Evolutionary conservation across 2,113 vertebrate genomes (phyloP), one percentile per base, ranked within the genome.

Genomic region (Pelobates fuscus): DNA sequence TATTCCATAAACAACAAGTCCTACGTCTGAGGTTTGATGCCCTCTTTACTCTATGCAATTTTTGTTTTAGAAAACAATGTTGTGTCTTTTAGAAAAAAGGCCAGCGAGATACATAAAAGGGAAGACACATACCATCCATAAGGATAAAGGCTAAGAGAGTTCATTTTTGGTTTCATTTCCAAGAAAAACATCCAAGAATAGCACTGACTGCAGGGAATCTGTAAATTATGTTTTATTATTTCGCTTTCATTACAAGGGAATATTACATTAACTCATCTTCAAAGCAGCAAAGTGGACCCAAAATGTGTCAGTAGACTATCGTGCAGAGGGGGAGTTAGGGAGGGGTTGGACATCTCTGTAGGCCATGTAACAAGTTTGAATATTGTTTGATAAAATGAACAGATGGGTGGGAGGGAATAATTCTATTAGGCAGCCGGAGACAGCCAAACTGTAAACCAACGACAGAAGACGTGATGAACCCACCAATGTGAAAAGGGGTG

Each of bases 111-210:
- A n/a, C n/a, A n/a, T n/a, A n/a, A 29, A 27, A 27, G 12, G 15
- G 27, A 2, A 26, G 2, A 26, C 26, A 5, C 17, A 21, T 12
- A 21, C 30, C 32, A 5, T 59, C 54, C 21, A 20, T 37, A 17
- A 43, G 30, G 37, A 71, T 29, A 14, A 20, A 52, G 58, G 69
- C 57, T 8, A 30, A 26, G 6, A 8, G 24, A 61, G 24, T 71
- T 71, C 58, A 49, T 25, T 64, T 63, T 72, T 55, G 52, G 60
- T 41, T 37, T 72, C 49, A 37, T 11, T 72, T 72, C 70, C 59
- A 71, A 71, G 70, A 71, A 71, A 62, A 62, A 71, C 41, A 17
- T 71, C 70, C 58, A 44, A 62, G 70, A 71, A 71, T 62, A 71
- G 70, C 43, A 2, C 17, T 8, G 70, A 46, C 70, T 26, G 25